Percentiles rank a stretch among this genome's conserved stretches.
These are phyloP conservation scores for Eucriotettix oculatus DNA, from an alignment of 2,888 invertebrate species.

Conservation along the genomic window DNA sequence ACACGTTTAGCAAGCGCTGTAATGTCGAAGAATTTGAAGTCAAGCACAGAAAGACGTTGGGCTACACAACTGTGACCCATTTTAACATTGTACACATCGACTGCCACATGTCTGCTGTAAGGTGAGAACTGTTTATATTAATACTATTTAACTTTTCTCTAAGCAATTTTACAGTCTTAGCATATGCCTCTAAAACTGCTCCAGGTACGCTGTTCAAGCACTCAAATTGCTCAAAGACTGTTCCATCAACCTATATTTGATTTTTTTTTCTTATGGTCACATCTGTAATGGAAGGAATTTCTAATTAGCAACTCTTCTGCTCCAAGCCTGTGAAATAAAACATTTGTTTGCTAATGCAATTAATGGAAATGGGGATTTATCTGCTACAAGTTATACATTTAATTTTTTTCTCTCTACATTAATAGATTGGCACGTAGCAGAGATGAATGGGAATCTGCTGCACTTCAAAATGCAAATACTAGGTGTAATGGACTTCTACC, in stretches of 20 bases:
- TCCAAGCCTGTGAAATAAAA: not conserved
- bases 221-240: too few relatives aligned
- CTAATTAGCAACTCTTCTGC: not conserved
- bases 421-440: slow-evolving; percentile 43
- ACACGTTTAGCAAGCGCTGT: slow-evolving; percentile 91
- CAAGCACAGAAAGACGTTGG: slow-evolving; percentile 72
- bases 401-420: not conserved
- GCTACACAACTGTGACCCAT: slow-evolving; percentile 90
- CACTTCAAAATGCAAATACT: slow-evolving; percentile 94
- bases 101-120: slow-evolving; percentile 93
- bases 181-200: too few relatives aligned
- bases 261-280: too few relatives aligned
- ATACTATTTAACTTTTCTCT: too few relatives aligned
- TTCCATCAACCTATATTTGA: too few relatives aligned
- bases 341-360: not conserved
- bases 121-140: slow-evolving; percentile 29
- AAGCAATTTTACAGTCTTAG: too few relatives aligned
- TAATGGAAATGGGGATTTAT: not conserved
- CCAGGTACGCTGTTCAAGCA: too few relatives aligned
- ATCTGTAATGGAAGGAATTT: too few relatives aligned
- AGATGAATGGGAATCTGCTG: slow-evolving; percentile 97
- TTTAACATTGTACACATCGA: slow-evolving; percentile 98
- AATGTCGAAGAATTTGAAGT: slow-evolving; percentile 86
- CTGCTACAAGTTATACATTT: not conserved
- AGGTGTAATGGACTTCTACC: slow-evolving; percentile 93